These are phyloP conservation scores for Watsonalla cultraria DNA, from an alignment of 2,888 invertebrate genomes.

Conservation along the genomic window DNA sequence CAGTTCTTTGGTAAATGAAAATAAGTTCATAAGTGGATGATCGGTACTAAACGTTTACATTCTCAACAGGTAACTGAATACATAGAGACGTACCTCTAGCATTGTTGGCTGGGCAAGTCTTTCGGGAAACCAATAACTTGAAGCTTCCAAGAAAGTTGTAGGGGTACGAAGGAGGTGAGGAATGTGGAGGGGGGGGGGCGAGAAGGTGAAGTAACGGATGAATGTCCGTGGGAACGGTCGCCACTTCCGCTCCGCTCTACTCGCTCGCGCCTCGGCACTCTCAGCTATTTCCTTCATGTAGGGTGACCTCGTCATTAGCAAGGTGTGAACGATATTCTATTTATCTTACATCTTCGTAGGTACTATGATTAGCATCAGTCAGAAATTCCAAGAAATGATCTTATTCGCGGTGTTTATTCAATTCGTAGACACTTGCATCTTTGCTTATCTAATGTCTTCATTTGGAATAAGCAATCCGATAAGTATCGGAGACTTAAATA, in stretches of 20 bases:
- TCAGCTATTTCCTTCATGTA: slow-evolving; percentile 72
- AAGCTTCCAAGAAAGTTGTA: slow-evolving; percentile 32
- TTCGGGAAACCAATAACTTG: slow-evolving; percentile 16
- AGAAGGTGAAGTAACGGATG: slow-evolving; percentile 75
- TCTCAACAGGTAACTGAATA: background rate
- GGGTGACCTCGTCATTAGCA: slow-evolving; percentile 44
- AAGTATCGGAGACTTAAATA: no score
- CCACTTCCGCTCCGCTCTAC: slow-evolving; percentile 67
- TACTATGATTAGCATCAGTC: background rate
- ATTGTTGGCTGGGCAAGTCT: slow-evolving; percentile 4
- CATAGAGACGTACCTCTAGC: background rate
- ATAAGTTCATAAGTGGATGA: background rate
- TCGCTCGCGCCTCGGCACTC: slow-evolving; percentile 58
- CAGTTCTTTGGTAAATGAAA: no score
- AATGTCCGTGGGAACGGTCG: slow-evolving; percentile 76
- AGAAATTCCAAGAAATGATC: no score
- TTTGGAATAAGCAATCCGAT: no score
- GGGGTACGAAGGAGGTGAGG: slow-evolving; percentile 15
- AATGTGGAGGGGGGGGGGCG: slow-evolving; percentile 21
- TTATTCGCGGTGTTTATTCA: no score
- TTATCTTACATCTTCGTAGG: background rate
- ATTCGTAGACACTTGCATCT: no score
- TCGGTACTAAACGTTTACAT: background rate
- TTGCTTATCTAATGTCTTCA: no score
- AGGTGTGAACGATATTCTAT: slow-evolving; percentile 4